Base-by-base conservation (phyloP, 2,113 vertebrate genomes). In the Erythrocebus patas region DNA sequence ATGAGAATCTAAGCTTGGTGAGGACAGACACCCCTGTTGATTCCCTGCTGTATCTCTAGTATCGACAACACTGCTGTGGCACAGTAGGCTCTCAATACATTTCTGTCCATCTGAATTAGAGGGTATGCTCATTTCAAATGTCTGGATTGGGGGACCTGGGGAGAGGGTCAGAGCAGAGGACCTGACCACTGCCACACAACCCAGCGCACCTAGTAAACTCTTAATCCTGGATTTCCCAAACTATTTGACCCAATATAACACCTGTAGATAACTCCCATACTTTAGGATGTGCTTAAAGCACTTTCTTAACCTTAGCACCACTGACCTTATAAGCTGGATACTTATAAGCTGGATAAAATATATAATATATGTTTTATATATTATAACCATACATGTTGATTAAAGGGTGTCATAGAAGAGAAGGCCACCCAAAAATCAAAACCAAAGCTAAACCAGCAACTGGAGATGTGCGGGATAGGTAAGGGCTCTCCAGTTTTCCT, bases 351-450 rank as follows among this genome's bases (percentile, higher is more conserved):
- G 13, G 48, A 50, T 14, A 50, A 50, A 50, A 50, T 50, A 14
- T 50, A 14, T 50, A 50, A 50, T 13, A 50, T 14, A 50, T 50
- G 48, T 13, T 50, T 50, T 50, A 50, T 50, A 4, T 50, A 50
- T 50, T 50, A 50, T 50, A 50, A 50, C 48, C 48, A 50, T 14
- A 14, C 48, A 50, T 13, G 14, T 50, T 50, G 70, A 82, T 40
- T 52, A 80, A 7, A 30, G 23, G 80, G 48, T 45, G 8, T 55
- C 68, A 83, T 5, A 11, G 22, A 86, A 90, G 3, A 10, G 16
- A 96, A 87, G 48, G 20, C 55, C 55, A 94, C 76, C 48, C 64
- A 43, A 64, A 96, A 94, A 91, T 55, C 11, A 70, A 79, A 94
- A 61, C n/a, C 35, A 72, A 83, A 66, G 50, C 17, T 5, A 52